Base-by-base conservation (phyloP, 2,113 vertebrate genomes). In the Phalacrocorax aristotelis region DNA sequence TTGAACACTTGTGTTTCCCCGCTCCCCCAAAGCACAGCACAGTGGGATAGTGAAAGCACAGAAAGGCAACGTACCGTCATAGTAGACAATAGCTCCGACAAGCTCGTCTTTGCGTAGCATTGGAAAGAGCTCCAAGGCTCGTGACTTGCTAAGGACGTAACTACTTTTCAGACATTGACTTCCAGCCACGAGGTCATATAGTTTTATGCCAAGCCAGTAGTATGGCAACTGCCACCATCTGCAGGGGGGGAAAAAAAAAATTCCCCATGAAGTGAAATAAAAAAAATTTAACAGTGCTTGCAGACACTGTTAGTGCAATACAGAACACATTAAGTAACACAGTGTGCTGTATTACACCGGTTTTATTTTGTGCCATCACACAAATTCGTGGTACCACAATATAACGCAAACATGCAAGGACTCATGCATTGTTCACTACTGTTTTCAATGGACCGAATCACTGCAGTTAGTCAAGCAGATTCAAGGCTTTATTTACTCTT, bases 151-250 rank as follows among this genome's bases (percentile, higher is more conserved):
- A 55, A 99, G 99, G 13, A 99, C 93, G 0, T 99, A 99, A 97
- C 99, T 99, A 95, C 99, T 99, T 96, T 98, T 99, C 96, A 99
- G 98, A 92, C 99, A 99, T 34, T 99, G 98, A 46, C 98, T 98
- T 85, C 99, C 99, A 0, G 99, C 99, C 96, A 99, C 99, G 75
- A 99, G 62, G 97, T 99, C 99, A 11, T 99, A 99, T 18, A 99
- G 98, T 96, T 99, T 99, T 83, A 99, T 99, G 54, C 99, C 99
- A 5, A 98, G 90, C 99, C 99, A 99, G 98, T 99, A 99, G 97
- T 99, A 99, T 0, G 99, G 99, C 95, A 99, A 21, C 98, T 99
- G 99, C 99, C 99, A 99, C 99, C 99, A 99, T 68, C 99, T 99
- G 94, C 16, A 83, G 54, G 34, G 44, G 23, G 54, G 34, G 44